Evolutionary conservation across 2,888 invertebrate species (phyloP).

Genomic region (Hemicrepidius hirtus): DNA sequence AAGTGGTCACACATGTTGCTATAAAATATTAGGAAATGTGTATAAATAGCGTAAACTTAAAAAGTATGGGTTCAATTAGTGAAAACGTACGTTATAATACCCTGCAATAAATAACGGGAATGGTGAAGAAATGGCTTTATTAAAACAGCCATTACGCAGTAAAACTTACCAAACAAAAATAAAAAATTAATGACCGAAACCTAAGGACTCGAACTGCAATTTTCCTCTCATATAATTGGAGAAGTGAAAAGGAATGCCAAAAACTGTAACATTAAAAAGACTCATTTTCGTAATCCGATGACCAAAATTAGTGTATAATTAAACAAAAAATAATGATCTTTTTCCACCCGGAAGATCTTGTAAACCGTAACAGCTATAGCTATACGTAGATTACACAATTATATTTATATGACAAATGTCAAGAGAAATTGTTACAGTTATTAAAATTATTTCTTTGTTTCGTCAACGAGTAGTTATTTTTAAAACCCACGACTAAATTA

Average conservation of each 20-base stretch:
- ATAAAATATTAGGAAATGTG: conserved; percentile 18
- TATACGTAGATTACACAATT: conserved; percentile 39
- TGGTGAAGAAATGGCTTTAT: conserved; percentile 45
- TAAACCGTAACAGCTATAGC: conserved; percentile 39
- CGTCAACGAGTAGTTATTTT: conserved; percentile 29
- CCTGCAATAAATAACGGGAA: conserved; percentile 29
- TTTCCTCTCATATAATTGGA: conserved; percentile 31
- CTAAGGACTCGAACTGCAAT: conserved; percentile 30
- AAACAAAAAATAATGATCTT: conserved; percentile 41
- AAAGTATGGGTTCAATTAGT: conserved; percentile 2
- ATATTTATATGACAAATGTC: conserved; percentile 37
- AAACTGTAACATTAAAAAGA: conserved; percentile 34
- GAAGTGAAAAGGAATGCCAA: conserved; percentile 47
- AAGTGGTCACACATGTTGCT: conserved; percentile 1
- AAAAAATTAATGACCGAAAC: conserved; percentile 49
- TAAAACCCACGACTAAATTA: conserved; percentile 25
- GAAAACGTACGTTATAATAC: conserved; percentile 17
- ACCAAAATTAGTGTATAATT: conserved; percentile 47
- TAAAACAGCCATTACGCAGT: conserved; percentile 45
- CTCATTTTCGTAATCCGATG: conserved; percentile 43
- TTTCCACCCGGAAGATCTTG: conserved; percentile 44
- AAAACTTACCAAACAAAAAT: conserved; percentile 41
- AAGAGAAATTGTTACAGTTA: conserved; percentile 38
- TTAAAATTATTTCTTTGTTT: conserved; percentile 40
- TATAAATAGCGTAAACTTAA: conserved; percentile 1